Conservation (phyloP, 2,888 invertebrate species). For the Ceraclea dissimilis region DNA sequence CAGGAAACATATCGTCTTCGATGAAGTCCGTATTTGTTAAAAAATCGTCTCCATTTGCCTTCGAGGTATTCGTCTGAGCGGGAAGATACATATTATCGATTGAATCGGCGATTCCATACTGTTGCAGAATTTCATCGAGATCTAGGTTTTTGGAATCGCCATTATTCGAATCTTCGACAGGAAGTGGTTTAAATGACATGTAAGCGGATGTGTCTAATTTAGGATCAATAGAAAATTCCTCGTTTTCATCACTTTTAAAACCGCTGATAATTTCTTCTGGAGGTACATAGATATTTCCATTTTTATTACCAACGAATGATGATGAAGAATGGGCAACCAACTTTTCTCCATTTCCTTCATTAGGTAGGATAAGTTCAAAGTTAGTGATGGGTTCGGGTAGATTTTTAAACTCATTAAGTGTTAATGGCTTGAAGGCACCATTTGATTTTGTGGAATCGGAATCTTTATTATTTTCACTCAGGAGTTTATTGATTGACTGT, state of each 20-base stretch:
- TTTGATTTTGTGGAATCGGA: constrained; percentile 20
- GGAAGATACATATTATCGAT: constrained; percentile 18
- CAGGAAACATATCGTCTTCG: constrained; percentile 35
- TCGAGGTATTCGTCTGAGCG: constrained; percentile 6
- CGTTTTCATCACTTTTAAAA: neutral
- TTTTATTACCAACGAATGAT: constrained; percentile 4
- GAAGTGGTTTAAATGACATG: constrained; percentile 36
- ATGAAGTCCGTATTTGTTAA: constrained; percentile 23
- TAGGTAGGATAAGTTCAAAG: constrained; percentile 2
- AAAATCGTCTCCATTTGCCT: neutral
- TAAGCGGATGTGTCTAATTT: constrained; percentile 34
- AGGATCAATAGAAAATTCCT: constrained; percentile 22
- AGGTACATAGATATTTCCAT: neutral
- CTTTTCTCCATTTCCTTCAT: neutral
- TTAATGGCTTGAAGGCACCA: neutral
- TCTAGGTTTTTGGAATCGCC: constrained; percentile 31
- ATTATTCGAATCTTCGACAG: constrained; percentile 28
- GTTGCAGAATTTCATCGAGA: constrained; percentile 35
- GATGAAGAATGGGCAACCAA: neutral
- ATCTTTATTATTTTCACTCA: neutral
- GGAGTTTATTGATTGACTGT: neutral
- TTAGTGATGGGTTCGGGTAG: constrained; percentile 5
- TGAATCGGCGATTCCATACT: constrained; percentile 38
- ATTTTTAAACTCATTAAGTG: neutral
- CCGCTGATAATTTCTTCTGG: too few species aligned